These are phyloP conservation scores for Cerceris ruficornis DNA, from an alignment of 2,888 invertebrate species.

Conservation along the genomic window DNA sequence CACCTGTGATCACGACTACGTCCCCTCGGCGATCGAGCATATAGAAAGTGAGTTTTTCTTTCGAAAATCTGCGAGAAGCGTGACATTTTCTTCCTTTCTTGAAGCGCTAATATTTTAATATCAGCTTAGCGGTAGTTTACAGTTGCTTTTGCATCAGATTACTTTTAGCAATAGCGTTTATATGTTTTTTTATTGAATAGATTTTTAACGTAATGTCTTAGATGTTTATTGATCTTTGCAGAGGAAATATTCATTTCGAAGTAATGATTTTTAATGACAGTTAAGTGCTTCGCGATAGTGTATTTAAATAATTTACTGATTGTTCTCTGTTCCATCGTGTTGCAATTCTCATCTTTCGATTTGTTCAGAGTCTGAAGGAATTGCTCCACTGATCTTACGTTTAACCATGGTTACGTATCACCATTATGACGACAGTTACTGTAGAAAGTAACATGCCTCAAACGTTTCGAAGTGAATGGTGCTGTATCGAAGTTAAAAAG, in stretches of 20 bases:
- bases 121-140: no score
- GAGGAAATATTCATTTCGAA: background rate
- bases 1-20: slow-evolving; percentile 70
- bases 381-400: background rate
- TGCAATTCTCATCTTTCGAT: no score
- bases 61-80: no score
- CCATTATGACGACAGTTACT: background rate
- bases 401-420: slow-evolving; percentile 3
- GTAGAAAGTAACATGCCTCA: slow-evolving; percentile 11
- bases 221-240: background rate
- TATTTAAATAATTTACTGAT: no score
- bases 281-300: no score
- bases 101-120: no score
- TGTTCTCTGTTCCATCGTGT: no score
- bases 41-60: slow-evolving; percentile 75
- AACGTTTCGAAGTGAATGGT: background rate
- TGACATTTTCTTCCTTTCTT: background rate
- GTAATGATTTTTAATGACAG: no score
- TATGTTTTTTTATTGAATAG: background rate
- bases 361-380: background rate
- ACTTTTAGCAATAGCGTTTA: no score
- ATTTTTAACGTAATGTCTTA: background rate
- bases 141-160: no score
- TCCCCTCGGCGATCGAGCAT: slow-evolving; percentile 74
- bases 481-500: background rate